Evolutionary conservation across 2,797 vertebrate species (phyloP).

Genomic region (Aphelocoma californica): DNA sequence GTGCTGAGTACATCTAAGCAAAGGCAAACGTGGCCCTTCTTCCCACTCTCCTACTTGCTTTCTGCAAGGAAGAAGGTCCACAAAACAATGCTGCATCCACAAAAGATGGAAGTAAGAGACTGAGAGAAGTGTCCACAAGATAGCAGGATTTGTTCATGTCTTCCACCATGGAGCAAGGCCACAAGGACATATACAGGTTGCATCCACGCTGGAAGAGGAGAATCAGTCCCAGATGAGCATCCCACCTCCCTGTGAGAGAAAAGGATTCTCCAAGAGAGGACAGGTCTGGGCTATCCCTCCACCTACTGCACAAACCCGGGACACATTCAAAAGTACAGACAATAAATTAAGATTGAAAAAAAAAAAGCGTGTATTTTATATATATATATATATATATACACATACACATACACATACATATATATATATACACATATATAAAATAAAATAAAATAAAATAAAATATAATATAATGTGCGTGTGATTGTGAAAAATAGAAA

Average conservation of each 20-base stretch:
- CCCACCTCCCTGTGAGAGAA: neutral
- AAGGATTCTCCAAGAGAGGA: constrained; percentile 17
- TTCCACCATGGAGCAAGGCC: neutral
- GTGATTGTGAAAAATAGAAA: constrained; percentile 60
- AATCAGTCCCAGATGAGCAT: neutral
- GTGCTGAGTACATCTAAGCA: neutral
- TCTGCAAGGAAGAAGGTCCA: constrained; percentile 1
- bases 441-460: neutral
- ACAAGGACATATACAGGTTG: neutral
- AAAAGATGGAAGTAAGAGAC: neutral
- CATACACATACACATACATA: neutral
- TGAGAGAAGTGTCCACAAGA: neutral
- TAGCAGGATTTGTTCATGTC: neutral
- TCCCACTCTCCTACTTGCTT: neutral
- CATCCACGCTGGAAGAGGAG: neutral
- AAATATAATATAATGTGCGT: constrained; percentile 41
- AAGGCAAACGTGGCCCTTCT: neutral
- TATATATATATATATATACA: neutral
- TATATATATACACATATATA: neutral
- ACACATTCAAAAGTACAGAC: constrained; percentile 56
- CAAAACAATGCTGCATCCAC: constrained; percentile 12
- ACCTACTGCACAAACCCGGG: constrained; percentile 53
- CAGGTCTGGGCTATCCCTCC: constrained; percentile 26
- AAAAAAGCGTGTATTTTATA: neutral
- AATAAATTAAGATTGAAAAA: constrained; percentile 66